Conservation (phyloP, 2,113 vertebrate species). For the Pomatorhinus ruficollis region DNA sequence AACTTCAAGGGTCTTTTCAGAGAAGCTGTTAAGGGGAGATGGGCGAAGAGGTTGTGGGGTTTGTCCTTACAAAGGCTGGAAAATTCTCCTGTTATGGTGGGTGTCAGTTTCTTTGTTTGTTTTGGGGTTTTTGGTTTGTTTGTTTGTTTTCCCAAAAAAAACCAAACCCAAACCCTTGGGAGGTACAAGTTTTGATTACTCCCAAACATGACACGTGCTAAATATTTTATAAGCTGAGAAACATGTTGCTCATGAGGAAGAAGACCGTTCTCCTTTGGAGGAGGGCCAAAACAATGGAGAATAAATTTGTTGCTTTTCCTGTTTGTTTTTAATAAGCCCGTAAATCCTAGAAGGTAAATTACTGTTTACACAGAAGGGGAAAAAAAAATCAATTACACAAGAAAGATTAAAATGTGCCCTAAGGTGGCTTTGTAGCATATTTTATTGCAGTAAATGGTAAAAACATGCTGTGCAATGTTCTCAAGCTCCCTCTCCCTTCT, state of each 20-base stretch:
- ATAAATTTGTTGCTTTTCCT: slow-evolving; percentile 2
- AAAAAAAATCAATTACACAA: slow-evolving; percentile 15
- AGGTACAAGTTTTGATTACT: not conserved
- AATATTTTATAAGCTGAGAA: not conserved
- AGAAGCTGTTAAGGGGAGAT: not conserved
- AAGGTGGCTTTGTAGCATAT: not conserved
- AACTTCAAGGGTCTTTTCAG: not conserved
- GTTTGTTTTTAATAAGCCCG: slow-evolving; percentile 4
- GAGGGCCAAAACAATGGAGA: not conserved
- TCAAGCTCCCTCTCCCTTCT: not conserved
- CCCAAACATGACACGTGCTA: not conserved
- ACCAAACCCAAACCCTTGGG: rapidly evolving
- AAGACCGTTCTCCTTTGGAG: not conserved
- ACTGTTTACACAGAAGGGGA: slow-evolving; percentile 5
- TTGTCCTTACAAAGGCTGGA: not conserved
- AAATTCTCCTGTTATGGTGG: not conserved
- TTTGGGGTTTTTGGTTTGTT: not conserved
- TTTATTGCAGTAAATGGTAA: slow-evolving; percentile 6
- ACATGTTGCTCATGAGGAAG: not conserved
- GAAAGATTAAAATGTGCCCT: slow-evolving; percentile 53
- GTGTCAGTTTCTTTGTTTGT: not conserved
- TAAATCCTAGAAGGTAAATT: slow-evolving; percentile 51
- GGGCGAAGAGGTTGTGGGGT: not conserved
- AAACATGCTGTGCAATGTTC: not conserved
- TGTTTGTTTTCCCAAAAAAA: not conserved